Conservation (phyloP, 2,888 invertebrate species). For the Hirudinaria manillensis region DNA sequence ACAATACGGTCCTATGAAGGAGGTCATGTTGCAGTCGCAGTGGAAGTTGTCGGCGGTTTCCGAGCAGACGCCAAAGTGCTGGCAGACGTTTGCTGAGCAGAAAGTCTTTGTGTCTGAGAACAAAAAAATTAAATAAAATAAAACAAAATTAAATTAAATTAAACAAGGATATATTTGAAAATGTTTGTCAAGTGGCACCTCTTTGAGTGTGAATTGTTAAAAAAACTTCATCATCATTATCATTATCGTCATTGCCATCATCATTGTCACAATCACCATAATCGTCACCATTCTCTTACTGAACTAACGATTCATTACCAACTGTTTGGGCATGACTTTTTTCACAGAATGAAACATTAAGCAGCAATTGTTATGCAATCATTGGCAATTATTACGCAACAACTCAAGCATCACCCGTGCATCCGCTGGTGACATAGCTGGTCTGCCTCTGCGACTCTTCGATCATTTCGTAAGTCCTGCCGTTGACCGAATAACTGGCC, state of each 20-base stretch:
- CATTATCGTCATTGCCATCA: too few relatives aligned
- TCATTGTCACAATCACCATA: neutral
- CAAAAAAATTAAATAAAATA: neutral
- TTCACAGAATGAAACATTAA: too few relatives aligned
- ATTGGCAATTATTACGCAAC: neutral
- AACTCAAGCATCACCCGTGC: constrained; percentile 36
- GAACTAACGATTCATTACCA: too few relatives aligned
- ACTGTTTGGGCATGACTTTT: too few relatives aligned
- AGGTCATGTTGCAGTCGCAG: constrained; percentile 50
- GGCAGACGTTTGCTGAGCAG: constrained; percentile 41
- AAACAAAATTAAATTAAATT: neutral
- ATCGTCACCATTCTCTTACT: too few relatives aligned
- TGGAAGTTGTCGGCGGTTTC: constrained; percentile 38
- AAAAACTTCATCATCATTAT: too few relatives aligned
- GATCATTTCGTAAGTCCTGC: constrained; percentile 43
- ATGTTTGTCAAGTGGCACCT: neutral
- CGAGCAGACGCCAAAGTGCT: constrained; percentile 44
- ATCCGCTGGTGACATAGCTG: constrained; percentile 36
- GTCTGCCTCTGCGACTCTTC: constrained; percentile 34
- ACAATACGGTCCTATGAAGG: constrained; percentile 45
- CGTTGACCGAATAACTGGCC: constrained; percentile 47
- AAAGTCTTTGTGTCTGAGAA: constrained; percentile 34
- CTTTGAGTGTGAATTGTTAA: neutral
- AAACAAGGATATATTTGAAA: neutral
- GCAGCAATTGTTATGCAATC: too few relatives aligned